Evolutionary conservation across 2,888 invertebrate species (phyloP).

Genomic region (Parnassius apollo): DNA sequence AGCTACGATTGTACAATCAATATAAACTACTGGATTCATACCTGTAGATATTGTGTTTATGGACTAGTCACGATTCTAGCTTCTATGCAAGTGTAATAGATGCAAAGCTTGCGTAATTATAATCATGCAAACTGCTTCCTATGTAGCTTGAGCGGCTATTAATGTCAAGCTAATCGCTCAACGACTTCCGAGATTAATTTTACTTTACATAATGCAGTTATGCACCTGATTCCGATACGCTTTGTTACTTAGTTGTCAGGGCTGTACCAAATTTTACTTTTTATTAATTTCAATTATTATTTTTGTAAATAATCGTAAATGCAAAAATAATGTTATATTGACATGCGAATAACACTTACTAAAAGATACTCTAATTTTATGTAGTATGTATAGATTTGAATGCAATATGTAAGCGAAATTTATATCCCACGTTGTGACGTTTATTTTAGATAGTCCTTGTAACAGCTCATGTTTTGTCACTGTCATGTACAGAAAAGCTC

Average conservation of each 20-base stretch:
- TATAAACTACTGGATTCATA: too few relatives aligned
- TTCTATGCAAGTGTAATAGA: background rate
- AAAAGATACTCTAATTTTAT: too few relatives aligned
- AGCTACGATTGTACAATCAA: too few relatives aligned
- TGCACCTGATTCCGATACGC: background rate
- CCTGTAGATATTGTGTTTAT: too few relatives aligned
- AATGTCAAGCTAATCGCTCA: constrained; percentile 16
- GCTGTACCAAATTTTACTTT: too few relatives aligned
- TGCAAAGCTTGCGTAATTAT: constrained; percentile 5
- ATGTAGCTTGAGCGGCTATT: constrained; percentile 6
- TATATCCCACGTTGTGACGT: background rate
- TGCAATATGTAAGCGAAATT: background rate
- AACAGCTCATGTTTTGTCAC: constrained; percentile 2
- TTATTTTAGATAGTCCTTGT: background rate
- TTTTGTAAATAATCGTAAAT: too few relatives aligned
- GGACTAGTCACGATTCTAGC: too few relatives aligned
- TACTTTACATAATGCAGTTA: constrained; percentile 12
- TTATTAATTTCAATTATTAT: too few relatives aligned
- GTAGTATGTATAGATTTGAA: too few relatives aligned
- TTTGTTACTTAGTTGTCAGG: too few relatives aligned
- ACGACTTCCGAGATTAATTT: constrained; percentile 15
- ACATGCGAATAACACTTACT: too few relatives aligned
- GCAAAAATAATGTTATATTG: too few relatives aligned
- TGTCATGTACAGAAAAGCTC: constrained; percentile 7
- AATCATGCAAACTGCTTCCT: constrained; percentile 8